Conservation (phyloP, 2,113 vertebrate species). For the Erythrolamprus reginae region DNA sequence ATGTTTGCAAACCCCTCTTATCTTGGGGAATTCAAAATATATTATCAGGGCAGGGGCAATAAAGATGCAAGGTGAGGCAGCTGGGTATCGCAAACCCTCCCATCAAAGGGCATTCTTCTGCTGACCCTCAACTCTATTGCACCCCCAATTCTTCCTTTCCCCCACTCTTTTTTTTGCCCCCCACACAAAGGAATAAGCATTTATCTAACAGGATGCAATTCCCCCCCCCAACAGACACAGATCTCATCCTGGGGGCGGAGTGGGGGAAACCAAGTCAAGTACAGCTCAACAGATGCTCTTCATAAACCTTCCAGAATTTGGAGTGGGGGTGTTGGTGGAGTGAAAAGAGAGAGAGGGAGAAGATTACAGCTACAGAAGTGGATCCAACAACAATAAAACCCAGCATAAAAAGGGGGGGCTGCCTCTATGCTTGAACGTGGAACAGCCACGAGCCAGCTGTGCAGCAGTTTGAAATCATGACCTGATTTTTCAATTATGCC, state of each 20-base stretch:
- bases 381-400: neutral
- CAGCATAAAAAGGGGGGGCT: neutral
- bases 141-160: neutral
- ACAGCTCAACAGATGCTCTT: neutral
- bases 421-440: accelerated
- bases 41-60: neutral
- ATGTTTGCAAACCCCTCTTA: neutral
- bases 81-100: neutral
- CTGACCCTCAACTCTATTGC: neutral
- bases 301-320: neutral
- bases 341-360: neutral
- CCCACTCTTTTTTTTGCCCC: neutral
- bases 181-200: neutral
- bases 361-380: accelerated
- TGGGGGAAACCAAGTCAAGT: neutral
- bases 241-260: neutral
- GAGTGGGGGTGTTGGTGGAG: neutral
- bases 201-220: neutral
- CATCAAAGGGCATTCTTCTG: neutral
- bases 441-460: slow-evolving; percentile 6
- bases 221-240: neutral
- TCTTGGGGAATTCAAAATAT: neutral
- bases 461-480: neutral
- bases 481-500: neutral
- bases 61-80: slow-evolving; percentile 27